Conservation (phyloP, 1,140 invertebrate species). For the Propsilocerus akamusi region DNA sequence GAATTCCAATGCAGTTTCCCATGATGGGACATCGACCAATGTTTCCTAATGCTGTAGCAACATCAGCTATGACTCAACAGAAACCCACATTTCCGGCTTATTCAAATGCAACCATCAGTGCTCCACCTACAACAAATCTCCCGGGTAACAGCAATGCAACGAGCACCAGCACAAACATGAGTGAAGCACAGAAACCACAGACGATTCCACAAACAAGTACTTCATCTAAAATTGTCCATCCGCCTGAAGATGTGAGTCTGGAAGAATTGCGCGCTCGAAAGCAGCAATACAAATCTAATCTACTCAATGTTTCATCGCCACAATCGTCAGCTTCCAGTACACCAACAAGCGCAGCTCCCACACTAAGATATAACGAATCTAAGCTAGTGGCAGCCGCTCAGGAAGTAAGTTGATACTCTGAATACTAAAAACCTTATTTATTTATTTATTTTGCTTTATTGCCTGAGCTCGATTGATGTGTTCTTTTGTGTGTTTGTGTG, state of each 20-base stretch:
- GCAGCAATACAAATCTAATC: constrained; percentile 44
- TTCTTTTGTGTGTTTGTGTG: no score
- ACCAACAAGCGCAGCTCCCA: constrained; percentile 22
- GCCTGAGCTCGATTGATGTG: not conserved
- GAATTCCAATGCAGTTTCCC: constrained; percentile 28
- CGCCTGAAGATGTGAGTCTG: constrained; percentile 81
- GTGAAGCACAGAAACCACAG: constrained; percentile 33
- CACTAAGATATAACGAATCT: constrained; percentile 18
- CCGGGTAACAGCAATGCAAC: constrained; percentile 19
- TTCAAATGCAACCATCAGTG: constrained; percentile 47
- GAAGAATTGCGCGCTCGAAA: constrained; percentile 67
- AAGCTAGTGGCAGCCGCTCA: constrained; percentile 10
- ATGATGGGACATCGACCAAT: constrained; percentile 44
- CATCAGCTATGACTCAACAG: constrained; percentile 33
- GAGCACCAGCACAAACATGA: constrained; percentile 20
- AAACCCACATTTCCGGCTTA: constrained; percentile 69
- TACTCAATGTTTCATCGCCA: constrained; percentile 14
- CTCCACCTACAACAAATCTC: constrained; percentile 37
- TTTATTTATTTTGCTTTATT: not conserved
- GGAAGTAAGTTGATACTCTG: not conserved
- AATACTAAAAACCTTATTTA: no score
- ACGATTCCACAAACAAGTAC: constrained; percentile 56
- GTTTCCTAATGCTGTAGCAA: constrained; percentile 50
- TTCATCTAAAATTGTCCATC: constrained; percentile 83
- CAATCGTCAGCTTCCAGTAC: constrained; percentile 17